Evolutionary conservation across 2,888 invertebrate species (phyloP).

Genomic region (Congeria kusceri): DNA sequence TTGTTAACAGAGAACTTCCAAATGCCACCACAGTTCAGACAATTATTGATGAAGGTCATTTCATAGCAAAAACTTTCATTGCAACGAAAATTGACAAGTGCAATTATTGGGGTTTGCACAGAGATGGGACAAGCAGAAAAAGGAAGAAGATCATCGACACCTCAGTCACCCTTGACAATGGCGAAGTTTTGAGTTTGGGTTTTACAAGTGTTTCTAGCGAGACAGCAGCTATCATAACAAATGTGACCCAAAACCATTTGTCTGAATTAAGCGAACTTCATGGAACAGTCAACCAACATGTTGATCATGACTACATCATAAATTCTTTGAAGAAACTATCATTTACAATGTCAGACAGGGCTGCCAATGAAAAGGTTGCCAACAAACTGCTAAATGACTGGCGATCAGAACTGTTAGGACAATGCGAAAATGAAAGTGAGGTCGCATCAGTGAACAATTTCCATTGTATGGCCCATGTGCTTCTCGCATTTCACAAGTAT

Average conservation of each 20-base stretch:
- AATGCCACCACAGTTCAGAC: too few relatives aligned
- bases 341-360: constrained; percentile 27
- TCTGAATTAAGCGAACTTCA: neutral
- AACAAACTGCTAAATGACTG: constrained; percentile 25
- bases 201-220: constrained; percentile 20
- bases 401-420: neutral
- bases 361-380: constrained; percentile 27
- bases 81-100: constrained; percentile 17
- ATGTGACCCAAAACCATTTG: constrained; percentile 12
- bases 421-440: neutral
- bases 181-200: constrained; percentile 31
- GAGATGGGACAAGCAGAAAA: constrained; percentile 43
- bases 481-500: constrained; percentile 24
- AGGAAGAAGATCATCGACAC: constrained; percentile 50
- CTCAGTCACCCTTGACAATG: constrained; percentile 29
- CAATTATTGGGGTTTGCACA: constrained; percentile 31
- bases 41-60: too few relatives aligned
- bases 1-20: too few relatives aligned
- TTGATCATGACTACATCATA: neutral
- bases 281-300: neutral
- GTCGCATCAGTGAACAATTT: constrained; percentile 9
- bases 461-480: constrained; percentile 46
- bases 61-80: constrained; percentile 33
- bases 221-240: constrained; percentile 21
- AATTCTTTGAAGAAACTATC: constrained; percentile 20